phyloP scores from a whole-genome alignment of 2,113 vertebrate species.

The Tetraodon nigroviridis region DNA sequence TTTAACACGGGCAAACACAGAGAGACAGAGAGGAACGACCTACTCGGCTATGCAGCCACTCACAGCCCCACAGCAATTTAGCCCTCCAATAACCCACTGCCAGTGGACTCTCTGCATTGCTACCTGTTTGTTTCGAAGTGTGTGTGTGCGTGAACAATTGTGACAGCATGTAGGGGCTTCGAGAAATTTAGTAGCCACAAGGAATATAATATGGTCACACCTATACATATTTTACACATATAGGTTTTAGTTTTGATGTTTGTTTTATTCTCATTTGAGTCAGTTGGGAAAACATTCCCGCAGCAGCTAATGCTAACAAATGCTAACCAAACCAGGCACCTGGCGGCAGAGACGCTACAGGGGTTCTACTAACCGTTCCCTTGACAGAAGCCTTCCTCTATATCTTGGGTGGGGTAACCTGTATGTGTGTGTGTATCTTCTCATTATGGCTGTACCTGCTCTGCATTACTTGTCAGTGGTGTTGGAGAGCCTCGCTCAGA shows the following conservation, averaged over 20 bases:
- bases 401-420: conserved; percentile 66
- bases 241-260: too few relatives aligned
- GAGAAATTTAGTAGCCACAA: conserved; percentile 10
- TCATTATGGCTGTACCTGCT: conserved; percentile 76
- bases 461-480: conserved; percentile 78
- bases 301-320: conserved; percentile 8
- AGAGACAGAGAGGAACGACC: conserved; percentile 98
- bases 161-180: conserved; percentile 36
- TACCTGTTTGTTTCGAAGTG: conserved; percentile 76
- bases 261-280: too few relatives aligned
- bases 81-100: conserved; percentile 84
- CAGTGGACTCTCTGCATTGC: conserved; percentile 80
- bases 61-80: conserved; percentile 91
- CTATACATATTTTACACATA: too few relatives aligned
- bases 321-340: conserved; percentile 69
- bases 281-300: too few relatives aligned
- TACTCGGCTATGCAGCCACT: conserved; percentile 86
- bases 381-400: conserved; percentile 71
- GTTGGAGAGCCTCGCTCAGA: conserved; percentile 71
- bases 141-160: conserved; percentile 68
- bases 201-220: too few relatives aligned
- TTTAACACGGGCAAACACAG: conserved; percentile 98
- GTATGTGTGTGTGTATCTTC: conserved; percentile 47
- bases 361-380: conserved; percentile 63
- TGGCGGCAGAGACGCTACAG: conserved; percentile 58